A percentile compares a stretch with the other conserved stretches of the same genome.
These are phyloP conservation scores for Drosophila anomelani DNA, from an alignment of 2,888 invertebrate species.

Conservation along the genomic window DNA sequence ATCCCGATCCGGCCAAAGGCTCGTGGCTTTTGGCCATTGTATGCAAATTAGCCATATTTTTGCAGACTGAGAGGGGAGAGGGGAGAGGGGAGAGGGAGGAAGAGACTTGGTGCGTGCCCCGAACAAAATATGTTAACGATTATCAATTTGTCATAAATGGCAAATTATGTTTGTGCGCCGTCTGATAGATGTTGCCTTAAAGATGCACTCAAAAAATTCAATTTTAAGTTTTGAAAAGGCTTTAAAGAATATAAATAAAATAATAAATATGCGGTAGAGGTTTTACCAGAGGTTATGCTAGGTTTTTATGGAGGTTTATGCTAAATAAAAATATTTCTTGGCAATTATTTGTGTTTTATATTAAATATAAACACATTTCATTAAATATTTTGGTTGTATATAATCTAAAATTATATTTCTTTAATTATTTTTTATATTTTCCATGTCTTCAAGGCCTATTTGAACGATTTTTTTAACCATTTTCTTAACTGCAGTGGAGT, in stretches of 20 bases:
- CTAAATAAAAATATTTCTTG: background rate
- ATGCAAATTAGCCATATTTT: conserved; percentile 61
- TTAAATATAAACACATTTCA: too few relatives aligned
- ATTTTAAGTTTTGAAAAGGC: background rate
- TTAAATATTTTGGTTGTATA: too few relatives aligned
- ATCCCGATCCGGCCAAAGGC: conserved; percentile 19
- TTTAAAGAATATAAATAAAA: background rate
- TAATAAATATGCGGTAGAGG: background rate
- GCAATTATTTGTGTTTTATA: background rate
- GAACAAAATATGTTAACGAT: conserved; percentile 70
- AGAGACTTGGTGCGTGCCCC: conserved; percentile 69
- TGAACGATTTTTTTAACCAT: background rate
- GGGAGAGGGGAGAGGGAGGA: conserved; percentile 1
- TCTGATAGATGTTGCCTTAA: conserved; percentile 67
- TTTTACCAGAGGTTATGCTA: background rate
- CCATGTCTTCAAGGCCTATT: background rate
- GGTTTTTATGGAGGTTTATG: background rate
- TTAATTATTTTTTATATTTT: background rate
- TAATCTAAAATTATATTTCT: too few relatives aligned
- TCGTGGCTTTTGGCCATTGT: conserved; percentile 54
- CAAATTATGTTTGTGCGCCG: conserved; percentile 45
- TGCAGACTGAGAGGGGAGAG: background rate
- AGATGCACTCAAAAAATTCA: background rate
- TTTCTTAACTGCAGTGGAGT: conserved; percentile 15
- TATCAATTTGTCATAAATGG: conserved; percentile 81